Conservation (phyloP, 2,113 vertebrate genomes). For the Lanius collurio region DNA sequence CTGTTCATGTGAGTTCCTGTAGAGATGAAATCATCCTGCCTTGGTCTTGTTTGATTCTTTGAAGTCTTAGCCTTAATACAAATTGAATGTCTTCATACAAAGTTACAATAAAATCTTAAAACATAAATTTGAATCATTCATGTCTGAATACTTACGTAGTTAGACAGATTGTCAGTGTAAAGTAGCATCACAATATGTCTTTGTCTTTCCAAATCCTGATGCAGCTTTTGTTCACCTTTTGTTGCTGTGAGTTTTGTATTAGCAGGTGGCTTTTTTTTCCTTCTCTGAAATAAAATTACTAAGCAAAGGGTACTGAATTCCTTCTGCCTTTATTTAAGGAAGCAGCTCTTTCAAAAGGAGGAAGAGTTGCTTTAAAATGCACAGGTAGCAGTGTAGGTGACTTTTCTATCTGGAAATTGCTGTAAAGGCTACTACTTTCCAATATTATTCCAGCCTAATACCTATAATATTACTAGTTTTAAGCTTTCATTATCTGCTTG, state of each 20-base stretch:
- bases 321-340: not conserved
- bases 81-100: not conserved
- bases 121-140: not conserved
- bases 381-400: not conserved
- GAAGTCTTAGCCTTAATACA: not conserved
- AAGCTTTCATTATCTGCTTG: not conserved
- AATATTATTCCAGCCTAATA: not conserved
- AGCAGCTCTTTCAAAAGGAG: not conserved
- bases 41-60: not conserved
- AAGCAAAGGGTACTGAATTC: not conserved
- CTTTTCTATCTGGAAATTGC: not conserved
- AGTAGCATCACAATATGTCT: not conserved
- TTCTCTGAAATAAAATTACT: not conserved
- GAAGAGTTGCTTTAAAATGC: not conserved
- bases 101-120: not conserved
- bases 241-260: not conserved
- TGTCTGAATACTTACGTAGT: not conserved
- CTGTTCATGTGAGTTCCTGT: not conserved
- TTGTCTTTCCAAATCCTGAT: not conserved
- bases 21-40: not conserved
- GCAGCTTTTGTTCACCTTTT: conserved; percentile 43
- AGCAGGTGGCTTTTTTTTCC: not conserved
- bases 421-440: not conserved
- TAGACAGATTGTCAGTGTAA: not conserved
- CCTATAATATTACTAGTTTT: not conserved